Conservation (phyloP, 2,113 vertebrate genomes). For the Gymnarchus niloticus region DNA sequence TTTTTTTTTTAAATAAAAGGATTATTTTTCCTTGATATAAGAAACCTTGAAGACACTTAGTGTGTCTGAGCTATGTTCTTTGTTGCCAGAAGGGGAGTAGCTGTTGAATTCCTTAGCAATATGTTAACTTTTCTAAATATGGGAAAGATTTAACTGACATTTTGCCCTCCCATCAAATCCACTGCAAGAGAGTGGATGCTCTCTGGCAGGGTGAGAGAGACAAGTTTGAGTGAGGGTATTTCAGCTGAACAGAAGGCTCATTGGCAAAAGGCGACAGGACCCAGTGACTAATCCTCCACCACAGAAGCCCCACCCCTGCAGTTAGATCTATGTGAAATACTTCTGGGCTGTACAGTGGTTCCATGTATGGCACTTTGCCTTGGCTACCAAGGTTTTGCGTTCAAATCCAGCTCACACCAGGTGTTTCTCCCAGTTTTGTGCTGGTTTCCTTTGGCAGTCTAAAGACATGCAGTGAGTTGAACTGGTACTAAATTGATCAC, state of each 20-base stretch:
- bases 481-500: no score
- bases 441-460: no score
- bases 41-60: neutral
- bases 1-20: neutral
- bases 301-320: no score
- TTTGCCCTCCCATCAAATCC: neutral
- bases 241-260: neutral
- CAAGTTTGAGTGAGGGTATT: neutral
- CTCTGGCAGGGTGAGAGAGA: neutral
- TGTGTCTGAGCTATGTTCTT: neutral
- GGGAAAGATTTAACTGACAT: neutral
- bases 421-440: no score
- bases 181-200: neutral
- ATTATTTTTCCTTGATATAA: neutral
- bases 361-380: no score
- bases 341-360: no score
- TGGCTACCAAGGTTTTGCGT: no score
- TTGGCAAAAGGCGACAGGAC: neutral
- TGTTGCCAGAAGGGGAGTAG: neutral
- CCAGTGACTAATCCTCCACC: no score
- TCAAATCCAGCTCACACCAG: no score
- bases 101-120: neutral
- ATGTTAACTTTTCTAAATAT: neutral
- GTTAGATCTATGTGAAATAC: no score
- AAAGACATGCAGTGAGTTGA: no score